These are phyloP conservation scores for Cheilosia grossa DNA, from an alignment of 2,888 invertebrate genomes.

Conservation along the genomic window DNA sequence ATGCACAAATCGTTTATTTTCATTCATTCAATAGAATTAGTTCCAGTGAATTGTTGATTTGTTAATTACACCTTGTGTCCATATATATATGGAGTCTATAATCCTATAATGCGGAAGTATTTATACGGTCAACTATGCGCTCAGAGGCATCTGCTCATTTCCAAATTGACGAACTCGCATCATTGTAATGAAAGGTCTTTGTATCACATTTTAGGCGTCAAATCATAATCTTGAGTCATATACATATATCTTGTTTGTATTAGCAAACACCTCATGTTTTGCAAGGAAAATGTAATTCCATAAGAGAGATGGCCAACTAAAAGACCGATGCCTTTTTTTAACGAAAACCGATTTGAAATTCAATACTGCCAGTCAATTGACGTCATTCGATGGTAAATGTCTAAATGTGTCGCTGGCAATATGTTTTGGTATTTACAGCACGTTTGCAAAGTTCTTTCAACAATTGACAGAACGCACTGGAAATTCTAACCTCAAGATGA, in stretches of 20 bases:
- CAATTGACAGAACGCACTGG: slow-evolving; percentile 5
- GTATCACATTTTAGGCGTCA: slow-evolving; percentile 9
- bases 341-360: slow-evolving; percentile 41
- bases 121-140: too few relatives aligned
- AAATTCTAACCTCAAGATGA: slow-evolving; percentile 10
- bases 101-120: too few relatives aligned
- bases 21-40: slow-evolving; percentile 27
- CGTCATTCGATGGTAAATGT: slow-evolving; percentile 62
- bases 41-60: slow-evolving; percentile 10
- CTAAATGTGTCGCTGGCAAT: slow-evolving; percentile 33
- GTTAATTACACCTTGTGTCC: slow-evolving; percentile 49
- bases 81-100: not conserved
- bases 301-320: not conserved
- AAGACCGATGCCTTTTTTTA: slow-evolving; percentile 2
- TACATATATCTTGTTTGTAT: slow-evolving; percentile 3
- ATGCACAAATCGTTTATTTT: slow-evolving; percentile 38
- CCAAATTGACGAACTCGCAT: too few relatives aligned
- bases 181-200: too few relatives aligned
- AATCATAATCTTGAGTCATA: slow-evolving; percentile 32
- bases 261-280: slow-evolving; percentile 2
- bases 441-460: slow-evolving; percentile 61
- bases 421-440: slow-evolving; percentile 55
- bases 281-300: slow-evolving; percentile 33
- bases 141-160: too few relatives aligned
- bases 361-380: slow-evolving; percentile 41